These are phyloP conservation scores for Diaphora mendica DNA, from an alignment of 2,888 invertebrate genomes.

Conservation along the genomic window DNA sequence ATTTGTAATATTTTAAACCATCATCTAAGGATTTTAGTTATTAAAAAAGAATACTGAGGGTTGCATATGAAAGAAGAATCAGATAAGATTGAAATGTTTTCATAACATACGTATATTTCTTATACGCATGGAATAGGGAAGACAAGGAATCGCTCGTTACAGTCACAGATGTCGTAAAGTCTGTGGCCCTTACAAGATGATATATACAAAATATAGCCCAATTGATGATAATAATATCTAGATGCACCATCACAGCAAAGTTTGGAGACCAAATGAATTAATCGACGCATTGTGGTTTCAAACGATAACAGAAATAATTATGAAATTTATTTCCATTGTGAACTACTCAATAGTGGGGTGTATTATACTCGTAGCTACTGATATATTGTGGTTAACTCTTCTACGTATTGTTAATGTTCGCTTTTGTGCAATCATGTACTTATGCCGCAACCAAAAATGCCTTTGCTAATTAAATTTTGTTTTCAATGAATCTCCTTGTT, in stretches of 20 bases:
- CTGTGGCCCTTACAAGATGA: neutral
- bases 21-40: no score
- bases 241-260: conserved; percentile 7
- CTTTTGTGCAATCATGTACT: conserved; percentile 21
- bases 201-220: neutral
- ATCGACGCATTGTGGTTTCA: conserved; percentile 42
- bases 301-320: conserved; percentile 39
- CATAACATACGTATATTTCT: neutral
- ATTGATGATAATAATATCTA: neutral
- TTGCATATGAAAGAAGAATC: neutral
- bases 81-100: neutral
- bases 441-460: conserved; percentile 13
- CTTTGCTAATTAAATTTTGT: conserved; percentile 15
- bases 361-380: conserved; percentile 36
- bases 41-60: no score
- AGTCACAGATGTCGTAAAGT: neutral
- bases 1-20: no score
- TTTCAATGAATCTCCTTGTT: neutral
- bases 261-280: conserved; percentile 34
- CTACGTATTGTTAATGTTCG: conserved; percentile 12
- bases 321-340: conserved; percentile 38
- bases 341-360: conserved; percentile 41
- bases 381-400: conserved; percentile 31
- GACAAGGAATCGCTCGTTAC: no score
- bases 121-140: neutral